A percentile compares a stretch with the other conserved stretches of the same genome.
Evolutionary conservation across 2,888 invertebrate genomes (phyloP).

Genomic region (Melanchra persicariae): DNA sequence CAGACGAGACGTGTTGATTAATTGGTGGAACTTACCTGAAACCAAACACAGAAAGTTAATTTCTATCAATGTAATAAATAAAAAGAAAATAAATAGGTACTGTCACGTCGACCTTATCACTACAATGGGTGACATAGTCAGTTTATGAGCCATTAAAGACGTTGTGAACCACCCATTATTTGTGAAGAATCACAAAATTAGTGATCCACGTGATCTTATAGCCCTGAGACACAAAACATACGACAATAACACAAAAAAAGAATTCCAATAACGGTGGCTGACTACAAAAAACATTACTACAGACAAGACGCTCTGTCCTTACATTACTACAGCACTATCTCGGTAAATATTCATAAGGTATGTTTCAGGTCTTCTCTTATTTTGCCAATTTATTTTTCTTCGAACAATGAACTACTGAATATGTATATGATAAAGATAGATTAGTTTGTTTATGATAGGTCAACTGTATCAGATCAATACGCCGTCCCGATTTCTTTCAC

Average conservation of each 20-base stretch:
- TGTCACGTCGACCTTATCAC: background rate
- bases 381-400: conserved; percentile 32
- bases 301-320: conserved; percentile 19
- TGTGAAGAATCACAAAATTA: conserved; percentile 23
- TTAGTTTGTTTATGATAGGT: conserved; percentile 27
- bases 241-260: conserved; percentile 26
- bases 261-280: conserved; percentile 51
- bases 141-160: conserved; percentile 35
- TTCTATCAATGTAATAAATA: background rate
- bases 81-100: background rate
- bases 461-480: conserved; percentile 18
- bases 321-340: conserved; percentile 34
- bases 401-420: conserved; percentile 30
- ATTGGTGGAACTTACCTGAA: conserved; percentile 50
- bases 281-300: conserved; percentile 35
- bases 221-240: conserved; percentile 32
- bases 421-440: conserved; percentile 27
- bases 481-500: background rate
- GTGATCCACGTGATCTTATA: conserved; percentile 14
- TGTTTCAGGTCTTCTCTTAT: conserved; percentile 34
- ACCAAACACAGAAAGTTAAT: conserved; percentile 27
- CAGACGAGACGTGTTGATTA: background rate
- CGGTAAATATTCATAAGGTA: conserved; percentile 57
- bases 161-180: conserved; percentile 2
- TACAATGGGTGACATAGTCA: conserved; percentile 28